These are phyloP conservation scores for Aurelia aurita DNA, from an alignment of 30 jellyfish, hydroid and myxozoan genomes.

Conservation along the genomic window DNA sequence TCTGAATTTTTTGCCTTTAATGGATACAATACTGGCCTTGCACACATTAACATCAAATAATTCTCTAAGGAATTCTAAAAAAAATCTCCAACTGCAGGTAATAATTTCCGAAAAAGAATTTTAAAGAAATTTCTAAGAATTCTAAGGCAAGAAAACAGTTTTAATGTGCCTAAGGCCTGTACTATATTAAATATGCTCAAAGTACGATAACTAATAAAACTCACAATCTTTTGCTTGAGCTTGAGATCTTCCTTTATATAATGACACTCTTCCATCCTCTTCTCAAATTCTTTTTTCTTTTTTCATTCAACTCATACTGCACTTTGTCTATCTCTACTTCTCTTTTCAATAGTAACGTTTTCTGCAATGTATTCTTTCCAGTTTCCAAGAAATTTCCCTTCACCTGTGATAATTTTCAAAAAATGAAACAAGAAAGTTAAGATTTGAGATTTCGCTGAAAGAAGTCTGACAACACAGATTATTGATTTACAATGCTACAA, in stretches of 20 bases:
- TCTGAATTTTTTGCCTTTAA: too few species aligned
- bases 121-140: too few species aligned
- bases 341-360: conserved; percentile 63
- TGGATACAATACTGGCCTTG: too few species aligned
- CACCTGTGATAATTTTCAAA: conserved; percentile 28
- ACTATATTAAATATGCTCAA: too few species aligned
- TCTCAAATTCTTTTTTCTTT: conserved; percentile 57
- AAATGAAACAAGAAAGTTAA: background rate
- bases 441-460: background rate
- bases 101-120: too few species aligned
- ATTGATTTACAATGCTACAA: too few species aligned
- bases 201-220: background rate
- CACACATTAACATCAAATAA: too few species aligned
- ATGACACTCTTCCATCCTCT: conserved; percentile 73
- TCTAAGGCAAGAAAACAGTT: too few species aligned
- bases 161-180: too few species aligned
- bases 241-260: conserved; percentile 48
- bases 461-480: too few species aligned
- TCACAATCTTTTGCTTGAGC: conserved; percentile 64
- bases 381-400: conserved; percentile 62
- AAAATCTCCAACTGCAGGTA: too few species aligned
- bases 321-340: conserved; percentile 71
- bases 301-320: conserved; percentile 58
- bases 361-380: conserved; percentile 75
- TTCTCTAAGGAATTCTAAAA: too few species aligned